phyloP scores from a whole-genome alignment of 2,888 invertebrate species.

The Cyrtodaria siliqua region DNA sequence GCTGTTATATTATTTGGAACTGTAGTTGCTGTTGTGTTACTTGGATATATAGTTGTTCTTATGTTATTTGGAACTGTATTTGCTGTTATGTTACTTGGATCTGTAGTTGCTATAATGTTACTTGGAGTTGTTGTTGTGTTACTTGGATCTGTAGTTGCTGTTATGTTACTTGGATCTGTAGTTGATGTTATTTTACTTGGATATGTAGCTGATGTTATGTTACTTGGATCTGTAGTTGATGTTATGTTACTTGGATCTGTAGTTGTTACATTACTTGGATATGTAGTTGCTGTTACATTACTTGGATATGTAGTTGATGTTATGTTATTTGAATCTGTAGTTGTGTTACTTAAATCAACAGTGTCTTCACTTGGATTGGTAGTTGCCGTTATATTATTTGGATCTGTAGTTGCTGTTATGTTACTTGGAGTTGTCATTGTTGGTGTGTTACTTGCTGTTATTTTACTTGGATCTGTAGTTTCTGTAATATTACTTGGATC shows the following conservation, averaged over 20 bases:
- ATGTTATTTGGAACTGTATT: slow-evolving; percentile 1
- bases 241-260: background rate
- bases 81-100: slow-evolving; percentile 5
- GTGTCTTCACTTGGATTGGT: slow-evolving; percentile 2
- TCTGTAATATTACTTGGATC: background rate
- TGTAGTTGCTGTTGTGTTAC: background rate
- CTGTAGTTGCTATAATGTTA: too few species aligned
- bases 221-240: slow-evolving; percentile 5
- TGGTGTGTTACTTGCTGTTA: background rate
- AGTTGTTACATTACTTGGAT: too few species aligned
- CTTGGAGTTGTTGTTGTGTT: background rate
- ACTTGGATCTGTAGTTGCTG: background rate
- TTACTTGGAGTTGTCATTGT: background rate
- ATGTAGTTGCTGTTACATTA: background rate
- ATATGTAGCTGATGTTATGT: background rate
- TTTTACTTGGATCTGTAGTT: background rate
- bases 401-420: background rate
- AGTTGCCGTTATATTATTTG: background rate
- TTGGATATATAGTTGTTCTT: background rate
- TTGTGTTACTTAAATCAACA: too few species aligned
- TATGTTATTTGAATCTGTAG: background rate
- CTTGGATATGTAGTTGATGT: slow-evolving; percentile 3
- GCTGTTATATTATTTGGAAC: slow-evolving; percentile 5
- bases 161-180: background rate
- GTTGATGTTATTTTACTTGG: background rate